Evolutionary conservation across 2,113 vertebrate species (phyloP).

Genomic region (Butorides virescens): DNA sequence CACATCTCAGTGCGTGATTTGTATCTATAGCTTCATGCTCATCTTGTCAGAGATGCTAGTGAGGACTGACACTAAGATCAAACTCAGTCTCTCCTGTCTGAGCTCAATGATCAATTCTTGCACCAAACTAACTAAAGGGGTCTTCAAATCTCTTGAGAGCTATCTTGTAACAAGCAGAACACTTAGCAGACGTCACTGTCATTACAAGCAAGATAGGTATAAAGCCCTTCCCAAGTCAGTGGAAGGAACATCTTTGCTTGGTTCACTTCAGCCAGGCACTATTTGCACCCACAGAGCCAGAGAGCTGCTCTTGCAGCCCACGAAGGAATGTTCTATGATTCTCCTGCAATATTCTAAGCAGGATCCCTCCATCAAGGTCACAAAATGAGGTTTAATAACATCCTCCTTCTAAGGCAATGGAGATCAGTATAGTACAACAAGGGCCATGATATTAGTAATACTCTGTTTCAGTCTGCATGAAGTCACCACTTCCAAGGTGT

Average conservation of each 20-base stretch:
- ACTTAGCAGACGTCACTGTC: not conserved
- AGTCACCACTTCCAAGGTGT: not conserved
- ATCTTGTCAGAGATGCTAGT: not conserved
- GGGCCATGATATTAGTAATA: not conserved
- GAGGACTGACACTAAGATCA: not conserved
- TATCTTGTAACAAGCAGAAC: not conserved
- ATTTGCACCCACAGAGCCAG: not conserved
- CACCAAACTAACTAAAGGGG: not conserved
- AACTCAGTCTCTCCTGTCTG: not conserved
- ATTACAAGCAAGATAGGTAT: not conserved
- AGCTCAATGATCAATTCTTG: not conserved
- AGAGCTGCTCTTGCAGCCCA: not conserved
- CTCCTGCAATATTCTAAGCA: not conserved
- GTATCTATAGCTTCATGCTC: not conserved
- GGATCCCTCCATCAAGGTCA: not conserved
- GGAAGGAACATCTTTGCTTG: not conserved
- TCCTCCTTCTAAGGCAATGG: not conserved
- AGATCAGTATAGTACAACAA: not conserved
- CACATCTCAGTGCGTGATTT: not conserved
- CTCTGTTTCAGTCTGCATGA: not conserved
- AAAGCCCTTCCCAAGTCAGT: not conserved
- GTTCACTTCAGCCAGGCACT: not conserved
- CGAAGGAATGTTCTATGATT: not conserved
- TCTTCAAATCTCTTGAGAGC: not conserved
- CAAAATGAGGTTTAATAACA: not conserved